Evolutionary conservation across 2,113 vertebrate species (phyloP), one percentile per base, ranked within the genome.

Genomic region (Ranitomeya imitator): DNA sequence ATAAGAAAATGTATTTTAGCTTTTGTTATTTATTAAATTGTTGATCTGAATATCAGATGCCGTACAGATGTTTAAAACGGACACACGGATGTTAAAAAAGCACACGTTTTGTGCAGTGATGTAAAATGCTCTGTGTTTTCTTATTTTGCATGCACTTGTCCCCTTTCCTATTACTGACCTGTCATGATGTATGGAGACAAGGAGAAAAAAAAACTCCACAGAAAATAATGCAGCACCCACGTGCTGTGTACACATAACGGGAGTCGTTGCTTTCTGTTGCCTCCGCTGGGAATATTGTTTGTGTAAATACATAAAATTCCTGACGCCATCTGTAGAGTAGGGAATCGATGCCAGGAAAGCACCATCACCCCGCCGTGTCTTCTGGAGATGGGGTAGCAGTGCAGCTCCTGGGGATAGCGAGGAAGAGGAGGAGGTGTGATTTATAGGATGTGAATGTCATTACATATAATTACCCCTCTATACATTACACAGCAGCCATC

Each of bases 231-330:
- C 69, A 4, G 13, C 21, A 31, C 31, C 23, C 16, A 31, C 23
- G 4, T 26, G 69, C 52, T 78, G 19, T 82, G 18, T 63, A 37
- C 59, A 63, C 16, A 77, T 7, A 10, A 16, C 19, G 21, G 63
- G 21, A 55, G 6, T 69, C 45, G 69, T 84, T 84, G 26, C 63
- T 18, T 54, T 84, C 15, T 14, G 61, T 65, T 21, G 23, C 14
- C n/a, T 84, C 82, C 31, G 9, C 45, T 23, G 82, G 82, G 82
- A 84, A 11, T 23, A 26, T 67, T 84, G 82, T 84, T 67, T 84
- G 82, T 71, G 69, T 84, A 84, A 84, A 84, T 65, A 84, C 82
- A 84, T 84, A 69, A 69, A 84, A 84, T 67, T 84, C 45, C 54
- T 84, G 63, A n/a, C 54, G 54, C 15, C 45, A n/a, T 21, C 19